A percentile compares a stretch with the other conserved stretches of the same genome.
These are phyloP conservation scores for Pantherophis vulpinus DNA, from an alignment of 2,797 vertebrate species.

Conservation along the genomic window DNA sequence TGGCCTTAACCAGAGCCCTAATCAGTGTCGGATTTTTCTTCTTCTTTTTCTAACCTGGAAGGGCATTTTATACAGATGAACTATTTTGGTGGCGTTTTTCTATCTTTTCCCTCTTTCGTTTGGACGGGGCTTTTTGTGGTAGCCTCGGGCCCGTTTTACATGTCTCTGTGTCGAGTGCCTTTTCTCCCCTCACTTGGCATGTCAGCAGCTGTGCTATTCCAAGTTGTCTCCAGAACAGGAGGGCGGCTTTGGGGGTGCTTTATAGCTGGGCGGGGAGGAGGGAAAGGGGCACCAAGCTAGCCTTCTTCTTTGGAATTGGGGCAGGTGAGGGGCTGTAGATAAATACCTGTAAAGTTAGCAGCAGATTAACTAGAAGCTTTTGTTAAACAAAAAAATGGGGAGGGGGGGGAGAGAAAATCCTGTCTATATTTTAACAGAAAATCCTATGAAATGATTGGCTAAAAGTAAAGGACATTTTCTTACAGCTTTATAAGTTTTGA, in stretches of 20 bases:
- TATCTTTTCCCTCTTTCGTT: conserved; percentile 45
- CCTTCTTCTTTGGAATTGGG: conserved; percentile 44
- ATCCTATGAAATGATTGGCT: conserved; percentile 57
- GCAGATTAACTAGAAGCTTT: conserved; percentile 69
- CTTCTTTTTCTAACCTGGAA: conserved; percentile 41
- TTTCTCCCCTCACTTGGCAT: conserved; percentile 43
- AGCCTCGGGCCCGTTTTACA: conserved; percentile 52
- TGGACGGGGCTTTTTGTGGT: conserved; percentile 58
- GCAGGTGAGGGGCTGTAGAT: conserved; percentile 56
- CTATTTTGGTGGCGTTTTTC: conserved; percentile 56
- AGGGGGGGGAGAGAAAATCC: background rate
- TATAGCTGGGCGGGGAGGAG: conserved; percentile 18
- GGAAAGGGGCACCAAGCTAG: background rate
- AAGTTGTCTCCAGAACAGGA: conserved; percentile 39
- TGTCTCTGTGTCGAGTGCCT: conserved; percentile 49
- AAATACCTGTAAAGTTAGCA: conserved; percentile 68
- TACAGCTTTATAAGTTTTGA: conserved; percentile 52
- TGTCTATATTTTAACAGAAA: conserved; percentile 68
- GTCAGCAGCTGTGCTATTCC: conserved; percentile 38
- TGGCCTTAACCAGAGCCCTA: conserved; percentile 69
- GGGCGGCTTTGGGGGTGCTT: conserved; percentile 44
- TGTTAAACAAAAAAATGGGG: conserved; percentile 47
- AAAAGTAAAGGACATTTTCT: conserved; percentile 40
- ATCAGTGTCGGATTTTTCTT: conserved; percentile 45
- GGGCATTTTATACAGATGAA: conserved; percentile 70